These are phyloP conservation scores for Phthorimaea operculella DNA, from an alignment of 1,140 invertebrate species.

Conservation along the genomic window DNA sequence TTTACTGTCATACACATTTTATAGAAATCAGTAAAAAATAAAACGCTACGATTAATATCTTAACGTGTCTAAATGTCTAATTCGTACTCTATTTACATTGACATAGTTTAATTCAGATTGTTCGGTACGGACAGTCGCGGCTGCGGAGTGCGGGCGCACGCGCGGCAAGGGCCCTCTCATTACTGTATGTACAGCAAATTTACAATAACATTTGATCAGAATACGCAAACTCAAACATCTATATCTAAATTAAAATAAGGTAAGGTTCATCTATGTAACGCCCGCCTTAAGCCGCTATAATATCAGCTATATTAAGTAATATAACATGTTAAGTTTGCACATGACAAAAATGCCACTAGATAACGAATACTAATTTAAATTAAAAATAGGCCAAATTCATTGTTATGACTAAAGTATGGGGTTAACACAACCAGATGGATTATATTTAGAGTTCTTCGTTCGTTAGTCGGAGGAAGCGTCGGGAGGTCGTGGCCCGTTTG, in stretches of 20 bases:
- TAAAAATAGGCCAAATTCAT: constrained; percentile 61
- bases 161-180: constrained; percentile 33
- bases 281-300: constrained; percentile 60
- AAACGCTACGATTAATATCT: constrained; percentile 57
- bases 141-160: constrained; percentile 27
- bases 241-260: constrained; percentile 55
- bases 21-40: constrained; percentile 44
- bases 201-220: constrained; percentile 63
- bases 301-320: constrained; percentile 62
- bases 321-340: constrained; percentile 47
- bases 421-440: constrained; percentile 46
- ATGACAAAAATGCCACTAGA: constrained; percentile 42
- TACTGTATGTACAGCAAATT: constrained; percentile 64
- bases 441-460: not conserved
- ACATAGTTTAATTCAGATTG: constrained; percentile 58
- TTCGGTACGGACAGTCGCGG: constrained; percentile 51
- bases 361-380: constrained; percentile 27
- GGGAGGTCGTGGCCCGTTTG: constrained; percentile 29
- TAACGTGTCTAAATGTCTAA: constrained; percentile 55
- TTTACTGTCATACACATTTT: constrained; percentile 26
- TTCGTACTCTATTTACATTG: constrained; percentile 64
- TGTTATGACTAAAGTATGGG: constrained; percentile 46
- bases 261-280: constrained; percentile 53
- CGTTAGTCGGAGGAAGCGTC: not conserved
- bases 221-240: constrained; percentile 61